These are phyloP conservation scores for Andrena trimmerana DNA, from an alignment of 2,888 invertebrate species.

Conservation along the genomic window DNA sequence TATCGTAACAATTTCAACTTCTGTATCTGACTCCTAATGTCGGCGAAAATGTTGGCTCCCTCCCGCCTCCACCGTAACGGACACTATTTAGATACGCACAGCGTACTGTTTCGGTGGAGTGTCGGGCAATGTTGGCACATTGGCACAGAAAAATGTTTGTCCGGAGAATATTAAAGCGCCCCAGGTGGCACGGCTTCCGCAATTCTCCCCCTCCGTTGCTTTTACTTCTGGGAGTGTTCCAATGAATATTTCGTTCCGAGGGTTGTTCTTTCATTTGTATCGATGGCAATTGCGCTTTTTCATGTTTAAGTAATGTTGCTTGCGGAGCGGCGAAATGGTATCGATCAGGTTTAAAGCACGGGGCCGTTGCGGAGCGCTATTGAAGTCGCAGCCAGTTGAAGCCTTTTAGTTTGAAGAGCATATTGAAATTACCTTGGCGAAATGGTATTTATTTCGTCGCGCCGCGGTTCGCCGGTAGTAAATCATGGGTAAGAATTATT, in stretches of 20 bases:
- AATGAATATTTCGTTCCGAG: constrained; percentile 1
- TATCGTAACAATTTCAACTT: too few relatives aligned
- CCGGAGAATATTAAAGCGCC: constrained; percentile 2
- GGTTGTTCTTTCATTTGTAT: background rate
- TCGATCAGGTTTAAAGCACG: background rate
- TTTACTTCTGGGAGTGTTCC: background rate
- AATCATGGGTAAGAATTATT: constrained; percentile 26
- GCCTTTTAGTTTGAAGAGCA: too few relatives aligned
- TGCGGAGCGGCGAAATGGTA: background rate
- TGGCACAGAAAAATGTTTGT: background rate
- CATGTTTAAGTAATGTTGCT: background rate
- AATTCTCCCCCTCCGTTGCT: background rate
- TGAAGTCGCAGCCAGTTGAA: background rate
- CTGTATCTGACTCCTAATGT: too few relatives aligned
- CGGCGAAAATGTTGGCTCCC: too few relatives aligned
- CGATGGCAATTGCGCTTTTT: background rate
- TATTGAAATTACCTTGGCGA: too few relatives aligned
- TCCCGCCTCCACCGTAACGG: too few relatives aligned
- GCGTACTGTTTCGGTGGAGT: background rate
- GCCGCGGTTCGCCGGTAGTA: background rate
- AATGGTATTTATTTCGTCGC: background rate
- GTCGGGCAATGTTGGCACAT: background rate
- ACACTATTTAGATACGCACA: background rate
- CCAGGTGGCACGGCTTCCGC: background rate
- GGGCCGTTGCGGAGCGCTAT: background rate